phyloP scores from a whole-genome alignment of 2,797 vertebrate genomes.

The Cheirogaleus major region DNA sequence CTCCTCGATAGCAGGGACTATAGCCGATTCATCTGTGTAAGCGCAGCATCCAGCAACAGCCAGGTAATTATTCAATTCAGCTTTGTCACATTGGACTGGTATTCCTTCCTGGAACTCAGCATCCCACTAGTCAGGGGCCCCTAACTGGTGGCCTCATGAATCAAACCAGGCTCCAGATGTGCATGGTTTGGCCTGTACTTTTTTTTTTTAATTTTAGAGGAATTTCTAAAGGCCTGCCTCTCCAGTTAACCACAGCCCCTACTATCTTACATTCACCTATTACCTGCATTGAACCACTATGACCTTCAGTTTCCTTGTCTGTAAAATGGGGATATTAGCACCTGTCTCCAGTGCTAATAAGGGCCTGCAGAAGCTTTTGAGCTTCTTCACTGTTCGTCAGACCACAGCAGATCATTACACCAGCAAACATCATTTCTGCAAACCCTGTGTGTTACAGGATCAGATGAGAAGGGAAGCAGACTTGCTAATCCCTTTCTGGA shows the following conservation, averaged over 20 bases:
- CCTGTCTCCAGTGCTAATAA: no score
- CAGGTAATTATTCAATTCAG: not conserved
- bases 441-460: not conserved
- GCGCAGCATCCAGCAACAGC: not conserved
- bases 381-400: not conserved
- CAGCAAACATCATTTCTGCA: not conserved
- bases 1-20: not conserved
- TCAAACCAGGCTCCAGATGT: not conserved
- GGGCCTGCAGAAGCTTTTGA: not conserved
- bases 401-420: not conserved
- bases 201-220: not conserved
- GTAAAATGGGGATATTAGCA: not conserved
- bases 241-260: not conserved
- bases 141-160: not conserved
- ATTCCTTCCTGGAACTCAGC: not conserved
- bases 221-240: not conserved
- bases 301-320: not conserved
- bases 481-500: not conserved
- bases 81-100: not conserved
- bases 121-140: not conserved
- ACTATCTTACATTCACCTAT: not conserved
- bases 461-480: not conserved
- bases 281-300: not conserved
- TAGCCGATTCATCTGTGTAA: not conserved
- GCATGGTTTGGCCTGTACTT: not conserved